phyloP scores from a whole-genome alignment of 2,113 vertebrate genomes.

The Amphiprion ocellaris region DNA sequence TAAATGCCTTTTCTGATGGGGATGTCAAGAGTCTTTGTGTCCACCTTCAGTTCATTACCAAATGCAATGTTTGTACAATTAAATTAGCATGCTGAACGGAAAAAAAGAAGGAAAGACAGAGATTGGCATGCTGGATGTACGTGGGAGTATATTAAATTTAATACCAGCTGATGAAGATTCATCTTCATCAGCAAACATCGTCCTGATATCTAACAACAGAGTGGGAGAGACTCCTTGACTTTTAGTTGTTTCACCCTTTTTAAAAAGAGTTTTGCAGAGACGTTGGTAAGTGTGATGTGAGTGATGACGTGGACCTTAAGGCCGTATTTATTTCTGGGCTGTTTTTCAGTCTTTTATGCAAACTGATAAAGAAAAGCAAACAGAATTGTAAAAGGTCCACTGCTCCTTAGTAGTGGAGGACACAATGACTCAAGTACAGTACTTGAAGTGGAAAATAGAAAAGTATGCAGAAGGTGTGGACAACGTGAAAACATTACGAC shows the following conservation, averaged over 20 bases:
- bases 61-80: conserved; percentile 9
- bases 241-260: conserved; percentile 1
- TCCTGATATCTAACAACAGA: not conserved
- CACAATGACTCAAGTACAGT: too few species aligned
- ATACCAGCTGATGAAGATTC: not conserved
- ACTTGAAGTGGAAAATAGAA: too few species aligned
- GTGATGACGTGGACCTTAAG: conserved; percentile 16
- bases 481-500: too few species aligned
- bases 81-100: not conserved
- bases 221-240: conserved; percentile 25
- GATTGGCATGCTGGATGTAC: not conserved
- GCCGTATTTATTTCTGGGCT: not conserved
- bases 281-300: conserved; percentile 42
- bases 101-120: not conserved
- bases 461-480: too few species aligned
- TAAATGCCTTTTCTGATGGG: not conserved
- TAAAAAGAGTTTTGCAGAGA: not conserved
- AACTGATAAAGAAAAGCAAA: conserved; percentile 3
- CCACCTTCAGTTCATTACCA: conserved; percentile 1
- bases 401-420: not conserved
- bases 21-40: not conserved
- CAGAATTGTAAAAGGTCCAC: not conserved
- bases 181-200: not conserved
- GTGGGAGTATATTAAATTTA: conserved; percentile 6
- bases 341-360: not conserved